Evolutionary conservation across 2,113 vertebrate species (phyloP).

Genomic region (Oenanthe oenanthe): DNA sequence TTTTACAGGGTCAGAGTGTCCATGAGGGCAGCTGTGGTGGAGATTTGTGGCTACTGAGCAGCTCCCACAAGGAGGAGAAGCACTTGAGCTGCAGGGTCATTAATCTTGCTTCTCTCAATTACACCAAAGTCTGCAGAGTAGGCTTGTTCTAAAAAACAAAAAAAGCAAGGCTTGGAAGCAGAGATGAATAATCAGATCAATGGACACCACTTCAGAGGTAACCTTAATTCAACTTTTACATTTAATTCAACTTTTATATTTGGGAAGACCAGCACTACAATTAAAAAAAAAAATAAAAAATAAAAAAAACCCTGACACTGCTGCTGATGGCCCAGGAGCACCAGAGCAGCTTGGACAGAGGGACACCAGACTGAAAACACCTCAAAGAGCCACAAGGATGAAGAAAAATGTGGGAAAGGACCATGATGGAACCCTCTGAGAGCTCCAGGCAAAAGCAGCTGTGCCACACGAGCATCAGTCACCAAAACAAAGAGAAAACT

Average conservation of each 20-base stretch:
- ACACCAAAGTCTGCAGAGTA: not conserved
- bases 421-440: not conserved
- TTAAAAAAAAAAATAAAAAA: no score
- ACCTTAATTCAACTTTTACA: not conserved
- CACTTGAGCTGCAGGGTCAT: not conserved
- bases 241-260: not conserved
- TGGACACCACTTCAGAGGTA: not conserved
- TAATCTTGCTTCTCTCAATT: not conserved
- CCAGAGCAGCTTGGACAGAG: not conserved
- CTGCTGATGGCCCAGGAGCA: not conserved
- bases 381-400: not conserved
- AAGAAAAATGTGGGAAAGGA: not conserved
- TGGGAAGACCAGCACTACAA: not conserved
- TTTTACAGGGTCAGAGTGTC: not conserved
- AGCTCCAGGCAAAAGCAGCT: not conserved
- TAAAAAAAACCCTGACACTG: not conserved
- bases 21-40: not conserved
- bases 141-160: not conserved
- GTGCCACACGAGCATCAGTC: not conserved
- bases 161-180: not conserved
- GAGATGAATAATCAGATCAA: not conserved
- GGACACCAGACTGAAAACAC: not conserved
- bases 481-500: not conserved
- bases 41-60: not conserved
- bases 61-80: not conserved